These are phyloP conservation scores for Eilema caniola DNA, from an alignment of 2,888 invertebrate genomes.

Conservation along the genomic window DNA sequence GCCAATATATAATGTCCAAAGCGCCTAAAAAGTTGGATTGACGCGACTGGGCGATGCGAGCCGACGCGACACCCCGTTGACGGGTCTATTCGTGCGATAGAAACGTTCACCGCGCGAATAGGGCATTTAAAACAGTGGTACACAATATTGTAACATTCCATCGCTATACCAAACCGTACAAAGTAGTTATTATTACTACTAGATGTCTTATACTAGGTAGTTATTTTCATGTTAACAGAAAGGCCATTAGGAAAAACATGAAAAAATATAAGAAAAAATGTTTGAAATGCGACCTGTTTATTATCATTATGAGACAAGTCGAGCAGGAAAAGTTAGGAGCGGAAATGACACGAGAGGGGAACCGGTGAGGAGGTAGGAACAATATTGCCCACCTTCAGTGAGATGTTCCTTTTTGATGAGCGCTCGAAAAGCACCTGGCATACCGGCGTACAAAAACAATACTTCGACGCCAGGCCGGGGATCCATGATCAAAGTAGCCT, in stretches of 20 bases:
- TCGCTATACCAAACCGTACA: neutral
- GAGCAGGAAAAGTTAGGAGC: constrained; percentile 75
- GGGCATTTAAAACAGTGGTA: neutral
- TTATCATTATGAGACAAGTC: constrained; percentile 80
- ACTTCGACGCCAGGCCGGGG: constrained; percentile 70
- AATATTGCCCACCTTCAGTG: constrained; percentile 70
- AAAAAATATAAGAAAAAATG: constrained; percentile 67
- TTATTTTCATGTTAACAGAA: constrained; percentile 54
- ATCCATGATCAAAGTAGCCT: constrained; percentile 70
- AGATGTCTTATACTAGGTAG: neutral
- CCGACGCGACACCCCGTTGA: no score
- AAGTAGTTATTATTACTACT: constrained; percentile 2
- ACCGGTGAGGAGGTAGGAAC: constrained; percentile 55
- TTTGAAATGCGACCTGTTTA: constrained; percentile 79
- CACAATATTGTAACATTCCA: neutral
- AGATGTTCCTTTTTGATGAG: constrained; percentile 67
- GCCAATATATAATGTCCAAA: no score
- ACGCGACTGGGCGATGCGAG: no score
- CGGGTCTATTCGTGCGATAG: neutral
- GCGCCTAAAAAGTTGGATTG: no score
- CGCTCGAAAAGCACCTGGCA: constrained; percentile 71
- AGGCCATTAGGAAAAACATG: constrained; percentile 73
- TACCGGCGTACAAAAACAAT: constrained; percentile 63
- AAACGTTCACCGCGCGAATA: neutral
- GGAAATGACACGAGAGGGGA: constrained; percentile 69